phyloP scores from a whole-genome alignment of 2,888 invertebrate species.

The Pseudococcus viburni region DNA sequence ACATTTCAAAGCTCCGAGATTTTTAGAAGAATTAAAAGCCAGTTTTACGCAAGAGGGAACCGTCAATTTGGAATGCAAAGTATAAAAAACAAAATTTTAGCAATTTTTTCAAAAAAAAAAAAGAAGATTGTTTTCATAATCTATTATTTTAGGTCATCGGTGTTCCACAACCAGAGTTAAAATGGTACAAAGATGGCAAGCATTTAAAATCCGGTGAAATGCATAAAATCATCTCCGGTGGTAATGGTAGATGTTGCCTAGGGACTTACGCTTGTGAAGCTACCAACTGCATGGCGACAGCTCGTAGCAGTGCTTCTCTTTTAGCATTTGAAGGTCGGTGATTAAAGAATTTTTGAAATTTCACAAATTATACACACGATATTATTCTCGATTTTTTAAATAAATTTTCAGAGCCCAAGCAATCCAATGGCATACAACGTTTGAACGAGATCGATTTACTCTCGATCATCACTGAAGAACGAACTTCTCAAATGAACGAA shows the following conservation, averaged over 20 bases:
- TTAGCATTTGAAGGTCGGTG: constrained; percentile 86
- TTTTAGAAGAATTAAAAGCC: constrained; percentile 87
- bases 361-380: not conserved
- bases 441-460: constrained; percentile 76
- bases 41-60: constrained; percentile 90
- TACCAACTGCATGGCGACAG: constrained; percentile 90
- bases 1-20: constrained; percentile 90
- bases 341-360: not conserved
- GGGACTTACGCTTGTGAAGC: constrained; percentile 94
- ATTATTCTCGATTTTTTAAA: not conserved
- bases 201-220: constrained; percentile 93
- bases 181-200: constrained; percentile 93
- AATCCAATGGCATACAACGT: not conserved
- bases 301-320: constrained; percentile 89
- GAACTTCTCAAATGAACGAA: constrained; percentile 90
- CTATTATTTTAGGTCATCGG: constrained; percentile 79
- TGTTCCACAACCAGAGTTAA: constrained; percentile 89
- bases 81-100: constrained; percentile 67
- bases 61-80: constrained; percentile 91
- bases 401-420: constrained; percentile 1
- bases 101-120: not conserved
- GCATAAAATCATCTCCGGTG: constrained; percentile 90
- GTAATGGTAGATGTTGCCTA: constrained; percentile 90
- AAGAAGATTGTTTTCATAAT: not conserved
- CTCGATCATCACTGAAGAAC: constrained; percentile 91